phyloP scores from a whole-genome alignment of 2,888 invertebrate species.

The Drosophila birchii region DNA sequence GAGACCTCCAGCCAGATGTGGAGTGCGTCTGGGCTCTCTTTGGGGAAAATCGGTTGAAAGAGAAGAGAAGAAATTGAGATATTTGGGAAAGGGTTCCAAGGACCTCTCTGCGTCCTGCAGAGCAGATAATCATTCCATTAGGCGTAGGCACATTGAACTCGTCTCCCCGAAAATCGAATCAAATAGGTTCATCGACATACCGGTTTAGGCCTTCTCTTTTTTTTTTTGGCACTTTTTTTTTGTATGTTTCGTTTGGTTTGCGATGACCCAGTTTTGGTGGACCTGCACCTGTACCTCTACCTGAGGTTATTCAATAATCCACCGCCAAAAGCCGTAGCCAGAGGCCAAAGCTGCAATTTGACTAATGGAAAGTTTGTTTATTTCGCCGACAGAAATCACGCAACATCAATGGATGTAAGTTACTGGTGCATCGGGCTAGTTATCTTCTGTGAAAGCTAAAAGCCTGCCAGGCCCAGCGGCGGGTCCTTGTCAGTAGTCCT shows the following conservation, averaged over 20 bases:
- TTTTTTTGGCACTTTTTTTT: conserved; percentile 4
- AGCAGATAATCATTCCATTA: conserved; percentile 73
- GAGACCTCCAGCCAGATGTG: conserved; percentile 14
- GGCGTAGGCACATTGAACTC: conserved; percentile 69
- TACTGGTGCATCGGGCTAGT: conserved; percentile 50
- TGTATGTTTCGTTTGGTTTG: not conserved
- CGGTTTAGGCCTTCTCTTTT: not conserved
- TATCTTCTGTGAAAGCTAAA: conserved; percentile 16
- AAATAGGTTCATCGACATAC: conserved; percentile 65
- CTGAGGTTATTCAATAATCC: conserved; percentile 70
- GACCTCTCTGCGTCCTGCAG: not conserved
- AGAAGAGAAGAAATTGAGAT: not conserved
- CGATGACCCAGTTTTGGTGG: conserved; percentile 34
- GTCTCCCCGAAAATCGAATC: conserved; percentile 2
- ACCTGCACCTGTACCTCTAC: conserved; percentile 10
- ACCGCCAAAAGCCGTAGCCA: conserved; percentile 41
- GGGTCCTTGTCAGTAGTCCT: not conserved
- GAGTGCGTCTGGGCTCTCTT: conserved; percentile 26
- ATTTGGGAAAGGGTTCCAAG: not conserved
- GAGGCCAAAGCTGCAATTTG: conserved; percentile 64
- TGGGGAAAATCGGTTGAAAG: not conserved
- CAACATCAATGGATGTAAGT: conserved; percentile 63
- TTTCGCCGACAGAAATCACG: conserved; percentile 59
- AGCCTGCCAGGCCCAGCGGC: not conserved
- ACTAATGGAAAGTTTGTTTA: conserved; percentile 65